A percentile compares a stretch with the other conserved stretches of the same genome.
These are phyloP conservation scores for Discoglossus pictus DNA, from an alignment of 2,797 vertebrate species.

Conservation along the genomic window DNA sequence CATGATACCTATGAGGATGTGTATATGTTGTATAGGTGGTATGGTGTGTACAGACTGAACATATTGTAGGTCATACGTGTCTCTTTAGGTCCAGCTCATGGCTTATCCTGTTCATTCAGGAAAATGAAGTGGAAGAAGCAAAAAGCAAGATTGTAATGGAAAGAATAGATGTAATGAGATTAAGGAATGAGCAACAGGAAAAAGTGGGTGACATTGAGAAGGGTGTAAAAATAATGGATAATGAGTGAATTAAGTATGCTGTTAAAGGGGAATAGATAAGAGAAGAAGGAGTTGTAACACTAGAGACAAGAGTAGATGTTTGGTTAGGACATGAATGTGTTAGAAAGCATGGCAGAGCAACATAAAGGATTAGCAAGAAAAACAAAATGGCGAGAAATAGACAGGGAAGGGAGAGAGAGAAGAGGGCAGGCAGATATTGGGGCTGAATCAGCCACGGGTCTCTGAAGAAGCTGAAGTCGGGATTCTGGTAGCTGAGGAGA, in stretches of 20 bases:
- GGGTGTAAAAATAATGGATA: not conserved
- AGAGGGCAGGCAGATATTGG: slow-evolving; percentile 3
- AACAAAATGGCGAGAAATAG: too few species aligned
- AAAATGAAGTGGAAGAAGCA: slow-evolving; percentile 22
- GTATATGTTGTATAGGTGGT: too few species aligned
- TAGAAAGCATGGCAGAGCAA: too few species aligned
- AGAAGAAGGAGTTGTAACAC: not conserved
- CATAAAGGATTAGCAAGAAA: not conserved
- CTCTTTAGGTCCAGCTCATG: not conserved
- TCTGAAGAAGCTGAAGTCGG: not conserved
- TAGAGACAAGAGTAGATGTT: not conserved
- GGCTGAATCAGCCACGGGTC: slow-evolving; percentile 21
- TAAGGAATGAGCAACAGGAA: too few species aligned
- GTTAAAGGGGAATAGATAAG: not conserved
- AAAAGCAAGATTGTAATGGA: slow-evolving; percentile 1
- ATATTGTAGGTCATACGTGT: not conserved
- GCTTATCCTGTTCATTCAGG: slow-evolving; percentile 5
- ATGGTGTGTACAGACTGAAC: too few species aligned
- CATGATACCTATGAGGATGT: too few species aligned
- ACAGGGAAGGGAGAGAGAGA: slow-evolving; percentile 28
- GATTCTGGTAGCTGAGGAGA: not conserved
- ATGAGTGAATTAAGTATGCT: too few species aligned
- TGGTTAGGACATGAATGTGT: too few species aligned
- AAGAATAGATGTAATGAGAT: not conserved
- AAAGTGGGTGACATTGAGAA: too few species aligned